These are phyloP conservation scores for Diglossa brunneiventris DNA, from an alignment of 2,113 vertebrate species.

Conservation along the genomic window DNA sequence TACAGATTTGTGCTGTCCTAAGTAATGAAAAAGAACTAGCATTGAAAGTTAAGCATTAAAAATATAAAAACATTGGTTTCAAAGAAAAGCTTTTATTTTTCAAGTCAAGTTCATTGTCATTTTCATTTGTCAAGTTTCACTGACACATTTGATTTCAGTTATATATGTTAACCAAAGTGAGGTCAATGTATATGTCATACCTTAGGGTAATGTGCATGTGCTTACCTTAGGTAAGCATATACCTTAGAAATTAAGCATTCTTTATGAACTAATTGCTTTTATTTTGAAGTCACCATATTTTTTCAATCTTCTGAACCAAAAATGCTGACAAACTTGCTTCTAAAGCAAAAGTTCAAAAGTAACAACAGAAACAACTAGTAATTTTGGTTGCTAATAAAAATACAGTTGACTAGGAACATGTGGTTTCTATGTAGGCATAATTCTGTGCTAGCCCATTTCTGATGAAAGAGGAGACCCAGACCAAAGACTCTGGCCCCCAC, in stretches of 20 bases:
- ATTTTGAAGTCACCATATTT: not conserved
- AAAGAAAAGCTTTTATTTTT: not conserved
- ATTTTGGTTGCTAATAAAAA: not conserved
- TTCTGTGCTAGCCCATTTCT: not conserved
- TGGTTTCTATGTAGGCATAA: not conserved
- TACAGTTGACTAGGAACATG: not conserved
- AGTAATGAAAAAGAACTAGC: not conserved
- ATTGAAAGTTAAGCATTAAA: not conserved
- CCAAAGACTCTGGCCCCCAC: not conserved
- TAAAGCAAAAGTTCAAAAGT: not conserved
- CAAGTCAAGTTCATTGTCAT: not conserved
- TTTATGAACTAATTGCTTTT: not conserved
- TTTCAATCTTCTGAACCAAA: not conserved
- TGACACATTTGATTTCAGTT: not conserved
- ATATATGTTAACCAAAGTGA: not conserved
- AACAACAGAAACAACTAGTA: not conserved
- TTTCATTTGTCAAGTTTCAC: not conserved
- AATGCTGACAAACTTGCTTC: not conserved
- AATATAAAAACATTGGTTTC: not conserved
- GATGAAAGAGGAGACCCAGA: not conserved
- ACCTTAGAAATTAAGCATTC: not conserved
- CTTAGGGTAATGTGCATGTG: not conserved
- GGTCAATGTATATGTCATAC: not conserved
- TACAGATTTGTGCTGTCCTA: not conserved
- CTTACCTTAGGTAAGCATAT: not conserved